Evolutionary conservation across 1,140 invertebrate species (phyloP).

Genomic region (Pentalonia nigronervosa): DNA sequence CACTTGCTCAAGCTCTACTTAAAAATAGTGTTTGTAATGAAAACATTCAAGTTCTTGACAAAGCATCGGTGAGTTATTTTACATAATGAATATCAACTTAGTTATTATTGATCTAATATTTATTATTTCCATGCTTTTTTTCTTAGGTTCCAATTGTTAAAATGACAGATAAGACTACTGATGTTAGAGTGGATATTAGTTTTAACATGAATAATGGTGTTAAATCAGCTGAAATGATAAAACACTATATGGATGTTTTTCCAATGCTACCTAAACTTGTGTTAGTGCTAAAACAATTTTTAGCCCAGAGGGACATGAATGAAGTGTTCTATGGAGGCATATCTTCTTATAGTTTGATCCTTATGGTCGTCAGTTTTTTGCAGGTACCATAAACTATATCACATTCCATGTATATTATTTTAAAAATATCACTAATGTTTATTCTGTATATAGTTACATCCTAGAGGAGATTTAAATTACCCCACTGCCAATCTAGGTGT

Average conservation of each 20-base stretch:
- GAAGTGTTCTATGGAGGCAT: conserved; percentile 99
- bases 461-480: conserved; percentile 71
- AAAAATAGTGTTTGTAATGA: conserved; percentile 87
- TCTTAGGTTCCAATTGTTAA: conserved; percentile 92
- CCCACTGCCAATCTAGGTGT: conserved; percentile 86
- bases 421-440: neutral
- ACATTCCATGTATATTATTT: conserved; percentile 30
- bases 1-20: conserved; percentile 87
- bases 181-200: conserved; percentile 95
- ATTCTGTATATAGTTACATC: conserved; percentile 72
- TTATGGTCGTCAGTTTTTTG: conserved; percentile 97
- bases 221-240: conserved; percentile 94
- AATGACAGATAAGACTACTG: conserved; percentile 92
- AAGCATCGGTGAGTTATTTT: conserved; percentile 80
- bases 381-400: conserved; percentile 73
- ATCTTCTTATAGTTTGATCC: conserved; percentile 96
- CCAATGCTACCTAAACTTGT: conserved; percentile 91
- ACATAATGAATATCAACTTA: neutral
- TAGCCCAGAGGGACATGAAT: conserved; percentile 95
- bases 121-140: conserved; percentile 48
- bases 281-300: conserved; percentile 96
- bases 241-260: conserved; percentile 80
- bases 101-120: conserved; percentile 13
- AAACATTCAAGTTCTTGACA: conserved; percentile 94
- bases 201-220: conserved; percentile 97